Base-by-base conservation (phyloP, 2,797 vertebrate genomes). In the Halcyon smyrnensis region DNA sequence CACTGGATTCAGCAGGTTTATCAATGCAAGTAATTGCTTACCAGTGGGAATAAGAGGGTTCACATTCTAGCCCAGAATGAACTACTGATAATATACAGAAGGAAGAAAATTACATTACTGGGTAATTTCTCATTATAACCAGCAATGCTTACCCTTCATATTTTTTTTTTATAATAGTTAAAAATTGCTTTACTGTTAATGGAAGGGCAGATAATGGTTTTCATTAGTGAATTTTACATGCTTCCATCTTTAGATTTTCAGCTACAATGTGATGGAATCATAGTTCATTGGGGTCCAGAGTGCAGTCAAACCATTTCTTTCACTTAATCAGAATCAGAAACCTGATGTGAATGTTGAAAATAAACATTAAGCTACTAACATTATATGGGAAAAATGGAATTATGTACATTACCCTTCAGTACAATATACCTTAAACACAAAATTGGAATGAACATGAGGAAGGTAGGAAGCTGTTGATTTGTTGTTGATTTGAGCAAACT, bases 401-500 rank as follows among this genome's bases (percentile, higher is more conserved):
- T 43, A 84, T 89, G 68, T 91, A 45, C 67, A 70, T 75, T 90
- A 70, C 27, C 24, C 27, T 86, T 75, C 54, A 45, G 69, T 69
- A 34, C 25, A 74, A 76, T 86, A 79, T 51, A 68, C 34, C 41
- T 78, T 87, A 89, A 88, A 73, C 60, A 74, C 51, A 90, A 91
- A 94, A 91, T 43, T 68, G 15, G 24, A 36, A 63, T 50, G 46
- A 92, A 81, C 60, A 15, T 7, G 21, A 50, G 51, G 41, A 80
- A 77, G 50, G 64, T 16, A 53, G 87, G 94, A 94, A 75, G 39
- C 19, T 65, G 90, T 73, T 76, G 87, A 51, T 95, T 92, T 95
- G 60, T 24, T 88, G 81, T 94, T 95, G 27, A 56, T 93, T 96
- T 96, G 39, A 94, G 80, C 57, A 74, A 74, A 96, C 84, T 59